Base-by-base conservation (phyloP, 2,888 invertebrate genomes). In the Synergus umbraculus region DNA sequence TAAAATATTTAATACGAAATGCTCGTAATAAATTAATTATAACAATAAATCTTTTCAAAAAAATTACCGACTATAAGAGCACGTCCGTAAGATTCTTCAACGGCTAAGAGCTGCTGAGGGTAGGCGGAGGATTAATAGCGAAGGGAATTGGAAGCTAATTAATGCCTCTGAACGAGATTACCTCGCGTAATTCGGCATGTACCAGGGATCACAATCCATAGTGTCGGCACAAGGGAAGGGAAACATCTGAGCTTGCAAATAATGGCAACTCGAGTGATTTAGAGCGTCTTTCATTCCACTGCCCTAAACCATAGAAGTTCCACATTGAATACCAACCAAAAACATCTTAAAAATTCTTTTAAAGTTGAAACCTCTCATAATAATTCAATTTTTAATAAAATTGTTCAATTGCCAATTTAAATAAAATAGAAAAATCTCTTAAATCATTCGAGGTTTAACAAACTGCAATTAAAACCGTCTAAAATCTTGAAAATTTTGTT, bases 61-160 rank as follows among this genome's bases (percentile, higher is more conserved):
- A 69, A 69, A 69, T 73, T 54, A 49, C 37, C 54, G 73, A 54
- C 29, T 54, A 54, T 15, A 54, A 37, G 54, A 49, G 49, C 37
- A 37, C 37, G 54, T 54, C 37, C 54, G 73, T 54, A n/a, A 37
- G 49, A 49, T 73, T 54, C 49, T 29, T 49, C 49, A 29, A 10
- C 12, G 46, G 13, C 13, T 69, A 49, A 69, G 29, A 73, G 29
- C 76, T 79, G 78, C 77, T 80, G 78, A 64, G 80, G 79, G 78
- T 76, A 78, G 69, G 82, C 80, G 79, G 84, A 85, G 84, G 86
- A 88, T 89, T 87, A 86, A 89, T 89, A 86, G 87, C 83, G 76
- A 78, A 79, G 88, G 88, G 87, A 87, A 89, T 89, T 86, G 86
- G 85, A 86, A 85, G 88, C 86, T 89, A 89, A 89, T 89, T 88